phyloP scores from a whole-genome alignment of 1,140 invertebrate species.

The Himalopsyche phryganea region DNA sequence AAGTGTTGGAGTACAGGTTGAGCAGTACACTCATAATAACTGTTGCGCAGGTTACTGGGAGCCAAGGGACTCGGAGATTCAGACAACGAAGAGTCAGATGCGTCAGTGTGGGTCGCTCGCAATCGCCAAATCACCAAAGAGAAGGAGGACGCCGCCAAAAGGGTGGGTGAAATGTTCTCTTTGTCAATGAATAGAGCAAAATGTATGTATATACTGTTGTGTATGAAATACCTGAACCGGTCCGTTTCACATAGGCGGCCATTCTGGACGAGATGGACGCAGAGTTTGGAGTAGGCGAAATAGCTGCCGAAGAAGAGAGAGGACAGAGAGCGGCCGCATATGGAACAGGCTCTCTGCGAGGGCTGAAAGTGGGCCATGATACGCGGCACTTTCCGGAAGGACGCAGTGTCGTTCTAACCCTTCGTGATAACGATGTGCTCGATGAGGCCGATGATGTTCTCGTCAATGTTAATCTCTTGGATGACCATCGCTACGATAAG shows the following conservation, averaged over 20 bases:
- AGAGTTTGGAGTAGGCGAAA: constrained; percentile 85
- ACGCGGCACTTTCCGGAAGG: constrained; percentile 80
- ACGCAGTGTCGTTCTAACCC: constrained; percentile 80
- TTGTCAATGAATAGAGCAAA: not conserved
- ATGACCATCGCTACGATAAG: constrained; percentile 88
- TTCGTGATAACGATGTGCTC: constrained; percentile 90
- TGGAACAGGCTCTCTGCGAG: constrained; percentile 67
- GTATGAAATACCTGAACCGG: not conserved
- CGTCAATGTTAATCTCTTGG: constrained; percentile 93
- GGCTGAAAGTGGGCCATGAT: constrained; percentile 86
- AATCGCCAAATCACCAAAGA: constrained; percentile 74
- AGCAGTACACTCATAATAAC: no score
- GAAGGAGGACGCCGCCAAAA: constrained; percentile 81
- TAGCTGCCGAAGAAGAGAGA: constrained; percentile 75
- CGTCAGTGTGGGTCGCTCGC: constrained; percentile 77
- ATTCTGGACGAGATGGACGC: constrained; percentile 92
- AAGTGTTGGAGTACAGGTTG: not conserved
- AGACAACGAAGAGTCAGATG: constrained; percentile 64
- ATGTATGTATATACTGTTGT: not conserved
- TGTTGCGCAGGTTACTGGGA: constrained; percentile 40
- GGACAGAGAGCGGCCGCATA: constrained; percentile 64
- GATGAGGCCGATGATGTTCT: constrained; percentile 87
- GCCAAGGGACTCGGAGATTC: constrained; percentile 60
- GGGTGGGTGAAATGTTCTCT: constrained; percentile 55
- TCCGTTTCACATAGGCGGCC: constrained; percentile 65